Evolutionary conservation across 2,888 invertebrate species (phyloP), one percentile per base, ranked within the genome.

Genomic region (Polydrusus tereticollis): DNA sequence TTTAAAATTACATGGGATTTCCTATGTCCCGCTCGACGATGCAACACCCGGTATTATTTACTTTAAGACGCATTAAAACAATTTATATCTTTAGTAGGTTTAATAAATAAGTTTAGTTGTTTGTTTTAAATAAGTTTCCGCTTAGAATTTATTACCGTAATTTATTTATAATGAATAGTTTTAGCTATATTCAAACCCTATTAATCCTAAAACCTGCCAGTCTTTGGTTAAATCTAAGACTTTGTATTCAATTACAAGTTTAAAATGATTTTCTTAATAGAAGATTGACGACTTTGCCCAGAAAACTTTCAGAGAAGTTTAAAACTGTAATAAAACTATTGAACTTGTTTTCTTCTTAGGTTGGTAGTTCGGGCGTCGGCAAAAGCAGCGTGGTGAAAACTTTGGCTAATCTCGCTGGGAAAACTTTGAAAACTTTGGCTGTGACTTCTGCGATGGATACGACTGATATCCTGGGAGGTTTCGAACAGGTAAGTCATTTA

Each of bases 391-490:
- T 93, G 5, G 91, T 97, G 21, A 91, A 92, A 82, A 88, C 93
- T 55, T 85, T 97, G 70, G 92, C 97, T 0, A 89, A 90, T 79
- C 84, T 98, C 63, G 89, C 90, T 0, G 95, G 95, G 1, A 90
- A 90, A 77, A 88, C 90, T 70, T 87, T 98, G 50, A 89, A 90
- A 78, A 90, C 93, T 0, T 86, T 98, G 70, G 90, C 93, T 10
- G 93, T 98, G 62, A 97, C 95, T 79, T 93, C 96, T 29, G 93
- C 95, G 36, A 97, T 96, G 92, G 98, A 98, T 82, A 96, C 97
- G 0, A 94, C 94, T 0, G 98, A 98, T 83, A 90, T 98, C 62
- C 88, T 98, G 1, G 99, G 99, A 60, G 97, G 98, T 75, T 99
- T 98, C 86, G 99, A 99, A 88, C 99, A 99, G 92, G 92, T 92